phyloP scores from a whole-genome alignment of 2,113 vertebrate genomes.

The Axis porcinus region DNA sequence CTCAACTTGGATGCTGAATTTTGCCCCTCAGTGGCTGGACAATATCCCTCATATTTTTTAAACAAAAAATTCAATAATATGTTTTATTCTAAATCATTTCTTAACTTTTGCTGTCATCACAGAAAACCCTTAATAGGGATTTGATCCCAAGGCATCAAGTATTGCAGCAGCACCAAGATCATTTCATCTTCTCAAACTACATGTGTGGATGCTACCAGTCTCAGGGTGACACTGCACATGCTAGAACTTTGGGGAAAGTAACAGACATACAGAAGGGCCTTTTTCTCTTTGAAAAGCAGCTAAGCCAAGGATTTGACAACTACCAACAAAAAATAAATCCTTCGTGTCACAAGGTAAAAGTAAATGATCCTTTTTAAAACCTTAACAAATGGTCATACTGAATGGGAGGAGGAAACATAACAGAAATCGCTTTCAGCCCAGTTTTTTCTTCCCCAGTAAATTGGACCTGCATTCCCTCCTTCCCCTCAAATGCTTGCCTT shows the following conservation, averaged over 20 bases:
- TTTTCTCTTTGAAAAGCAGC: not conserved
- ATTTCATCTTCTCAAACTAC: not conserved
- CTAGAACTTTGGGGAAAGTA: not conserved
- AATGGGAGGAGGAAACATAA: not conserved
- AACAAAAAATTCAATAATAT: conserved; percentile 14
- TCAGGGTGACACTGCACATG: not conserved
- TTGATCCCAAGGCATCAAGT: not conserved
- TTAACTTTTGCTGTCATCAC: not conserved
- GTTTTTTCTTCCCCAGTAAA: not conserved
- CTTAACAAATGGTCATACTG: not conserved
- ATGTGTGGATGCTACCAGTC: not conserved
- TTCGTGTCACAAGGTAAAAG: conserved; percentile 19
- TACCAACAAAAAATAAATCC: not conserved
- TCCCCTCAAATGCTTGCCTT: not conserved
- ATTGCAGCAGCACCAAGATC: not conserved
- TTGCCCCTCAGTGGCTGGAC: not conserved
- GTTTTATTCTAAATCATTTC: not conserved
- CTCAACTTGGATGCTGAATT: not conserved
- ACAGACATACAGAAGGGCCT: not conserved
- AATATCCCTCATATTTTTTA: not conserved
- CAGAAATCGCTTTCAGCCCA: not conserved
- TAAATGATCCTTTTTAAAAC: not conserved
- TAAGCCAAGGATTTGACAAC: not conserved
- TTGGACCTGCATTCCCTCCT: not conserved
- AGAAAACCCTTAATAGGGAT: not conserved